Percentiles rank a stretch among this genome's conserved stretches.
These are phyloP conservation scores for Callimorpha dominula DNA, from an alignment of 2,888 invertebrate species.

Conservation along the genomic window DNA sequence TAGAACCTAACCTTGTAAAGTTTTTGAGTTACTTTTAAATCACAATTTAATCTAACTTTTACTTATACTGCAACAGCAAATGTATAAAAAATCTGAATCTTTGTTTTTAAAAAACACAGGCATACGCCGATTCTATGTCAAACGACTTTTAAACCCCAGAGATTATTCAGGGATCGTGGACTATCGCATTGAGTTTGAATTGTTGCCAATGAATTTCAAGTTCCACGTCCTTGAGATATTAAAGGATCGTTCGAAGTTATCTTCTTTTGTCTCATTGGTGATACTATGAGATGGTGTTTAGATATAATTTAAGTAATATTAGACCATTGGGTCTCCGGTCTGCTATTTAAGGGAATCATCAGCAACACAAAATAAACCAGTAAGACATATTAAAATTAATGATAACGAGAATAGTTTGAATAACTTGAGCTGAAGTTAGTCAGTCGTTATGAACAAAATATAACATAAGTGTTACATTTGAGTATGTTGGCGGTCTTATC, in stretches of 20 bases:
- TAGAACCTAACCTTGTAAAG: not conserved
- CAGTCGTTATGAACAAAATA: not conserved
- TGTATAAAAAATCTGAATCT: not conserved
- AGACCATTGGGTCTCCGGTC: not conserved
- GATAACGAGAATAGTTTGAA: too few relatives aligned
- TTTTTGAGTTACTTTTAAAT: not conserved
- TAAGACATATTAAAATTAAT: not conserved
- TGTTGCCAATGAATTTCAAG: constrained; percentile 52
- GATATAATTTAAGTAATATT: not conserved
- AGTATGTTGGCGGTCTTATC: too few relatives aligned
- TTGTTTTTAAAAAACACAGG: constrained; percentile 29
- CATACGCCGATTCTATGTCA: constrained; percentile 26
- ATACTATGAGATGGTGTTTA: constrained; percentile 16
- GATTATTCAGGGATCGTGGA: constrained; percentile 35
- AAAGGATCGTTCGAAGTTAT: constrained; percentile 30
- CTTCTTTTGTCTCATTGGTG: constrained; percentile 36
- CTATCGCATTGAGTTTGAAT: constrained; percentile 47
- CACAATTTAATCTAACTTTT: not conserved
- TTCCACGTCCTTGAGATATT: constrained; percentile 41
- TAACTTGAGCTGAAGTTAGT: too few relatives aligned
- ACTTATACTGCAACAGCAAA: not conserved
- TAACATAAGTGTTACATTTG: not conserved
- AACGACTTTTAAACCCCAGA: constrained; percentile 27
- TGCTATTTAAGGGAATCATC: too few relatives aligned
- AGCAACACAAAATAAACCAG: not conserved